These are phyloP conservation scores for Rhorus exstirpatorius DNA, from an alignment of 2,888 invertebrate species.

Conservation along the genomic window DNA sequence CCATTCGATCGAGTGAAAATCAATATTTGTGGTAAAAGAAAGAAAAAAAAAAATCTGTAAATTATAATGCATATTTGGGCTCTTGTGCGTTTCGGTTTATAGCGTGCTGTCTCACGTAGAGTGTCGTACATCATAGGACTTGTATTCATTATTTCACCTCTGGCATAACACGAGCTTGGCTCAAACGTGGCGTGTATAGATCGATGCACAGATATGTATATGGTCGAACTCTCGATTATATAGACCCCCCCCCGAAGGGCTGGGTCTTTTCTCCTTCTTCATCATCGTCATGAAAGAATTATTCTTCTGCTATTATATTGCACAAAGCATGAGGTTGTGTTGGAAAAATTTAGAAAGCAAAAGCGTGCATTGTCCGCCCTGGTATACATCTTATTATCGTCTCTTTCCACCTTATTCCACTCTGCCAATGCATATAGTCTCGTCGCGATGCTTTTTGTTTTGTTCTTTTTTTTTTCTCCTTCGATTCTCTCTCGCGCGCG, in stretches of 20 bases:
- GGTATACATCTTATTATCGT: slow-evolving; percentile 75
- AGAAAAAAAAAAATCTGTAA: not conserved
- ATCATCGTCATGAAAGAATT: slow-evolving; percentile 39
- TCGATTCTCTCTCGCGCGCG: too few relatives aligned
- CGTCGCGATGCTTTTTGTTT: too few relatives aligned
- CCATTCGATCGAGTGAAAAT: too few relatives aligned
- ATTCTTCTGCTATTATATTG: slow-evolving; percentile 17
- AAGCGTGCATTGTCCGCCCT: slow-evolving; percentile 55
- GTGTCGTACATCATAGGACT: slow-evolving; percentile 63
- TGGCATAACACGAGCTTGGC: slow-evolving; percentile 80
- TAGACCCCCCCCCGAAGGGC: slow-evolving; percentile 72
- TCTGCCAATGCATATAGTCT: not conserved
- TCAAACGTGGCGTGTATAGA: slow-evolving; percentile 63
- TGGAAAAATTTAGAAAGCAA: slow-evolving; percentile 76
- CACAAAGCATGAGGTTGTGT: slow-evolving; percentile 55
- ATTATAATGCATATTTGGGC: too few relatives aligned
- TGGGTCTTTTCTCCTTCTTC: slow-evolving; percentile 73
- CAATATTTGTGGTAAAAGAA: too few relatives aligned
- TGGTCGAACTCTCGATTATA: slow-evolving; percentile 47
- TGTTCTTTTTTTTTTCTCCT: slow-evolving; percentile 43
- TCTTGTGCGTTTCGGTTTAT: too few relatives aligned
- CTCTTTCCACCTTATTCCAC: slow-evolving; percentile 38
- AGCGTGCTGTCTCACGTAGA: slow-evolving; percentile 36
- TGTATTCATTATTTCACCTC: slow-evolving; percentile 74
- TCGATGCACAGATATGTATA: slow-evolving; percentile 76